Conservation (phyloP, 2,797 vertebrate genomes). For the Spinibarbus caldwelli region DNA sequence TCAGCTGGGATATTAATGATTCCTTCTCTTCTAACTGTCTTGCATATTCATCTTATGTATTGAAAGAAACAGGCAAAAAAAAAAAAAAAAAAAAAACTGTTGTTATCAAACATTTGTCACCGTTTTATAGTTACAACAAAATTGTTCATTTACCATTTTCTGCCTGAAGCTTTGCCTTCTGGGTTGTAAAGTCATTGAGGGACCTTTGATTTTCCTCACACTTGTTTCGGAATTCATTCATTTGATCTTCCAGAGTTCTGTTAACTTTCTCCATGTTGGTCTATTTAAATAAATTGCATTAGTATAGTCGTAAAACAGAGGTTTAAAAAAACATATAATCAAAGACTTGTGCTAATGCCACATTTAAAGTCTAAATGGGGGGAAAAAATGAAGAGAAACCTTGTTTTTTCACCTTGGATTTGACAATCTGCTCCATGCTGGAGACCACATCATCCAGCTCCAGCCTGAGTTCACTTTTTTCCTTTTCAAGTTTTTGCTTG, state of each 20-base stretch:
- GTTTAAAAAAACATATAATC: neutral
- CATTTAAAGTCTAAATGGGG: no score
- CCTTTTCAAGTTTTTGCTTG: slow-evolving; percentile 86
- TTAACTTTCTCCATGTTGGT: slow-evolving; percentile 79
- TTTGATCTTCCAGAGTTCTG: slow-evolving; percentile 78
- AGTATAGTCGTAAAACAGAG: neutral
- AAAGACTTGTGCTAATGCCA: neutral
- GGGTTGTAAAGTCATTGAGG: slow-evolving; percentile 76
- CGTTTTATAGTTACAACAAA: neutral
- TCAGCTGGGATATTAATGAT: slow-evolving; percentile 76
- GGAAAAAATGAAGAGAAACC: no score
- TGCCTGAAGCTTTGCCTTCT: slow-evolving; percentile 78
- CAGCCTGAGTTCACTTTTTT: slow-evolving; percentile 81
- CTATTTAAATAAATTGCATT: slow-evolving; percentile 59
- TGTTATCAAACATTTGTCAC: neutral
- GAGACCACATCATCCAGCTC: slow-evolving; percentile 84
- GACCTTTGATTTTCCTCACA: slow-evolving; percentile 77
- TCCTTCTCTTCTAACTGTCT: slow-evolving; percentile 81
- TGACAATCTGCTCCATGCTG: slow-evolving; percentile 82
- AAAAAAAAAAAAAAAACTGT: neutral
- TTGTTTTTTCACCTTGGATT: slow-evolving; percentile 82
- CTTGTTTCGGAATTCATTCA: slow-evolving; percentile 75
- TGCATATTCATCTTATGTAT: slow-evolving; percentile 72
- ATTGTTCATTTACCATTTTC: slow-evolving; percentile 73
- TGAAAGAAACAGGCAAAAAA: neutral